Base-by-base conservation (phyloP, 2,888 invertebrate genomes). In the Lapara coniferarum region DNA sequence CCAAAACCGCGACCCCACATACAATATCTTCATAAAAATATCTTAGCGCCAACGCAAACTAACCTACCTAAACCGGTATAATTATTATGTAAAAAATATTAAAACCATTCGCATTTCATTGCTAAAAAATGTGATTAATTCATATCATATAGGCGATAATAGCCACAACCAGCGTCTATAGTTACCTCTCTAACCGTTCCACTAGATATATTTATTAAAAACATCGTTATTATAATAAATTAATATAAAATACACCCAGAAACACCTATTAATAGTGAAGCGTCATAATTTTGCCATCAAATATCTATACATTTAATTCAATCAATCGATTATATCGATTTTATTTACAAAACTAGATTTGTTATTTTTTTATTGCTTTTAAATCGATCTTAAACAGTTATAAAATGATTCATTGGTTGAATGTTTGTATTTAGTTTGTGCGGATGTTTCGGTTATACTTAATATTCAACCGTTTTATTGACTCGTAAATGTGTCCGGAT, bases 151-250 rank as follows among this genome's bases (percentile, higher is more conserved):
- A 72, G 72, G 66, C 71, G 70, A 72, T 73, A 72, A 73, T 72
- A 72, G 69, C 69, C 55, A 66, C 71, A 63, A 46, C 63, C 19
- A 19, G 16, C 63, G 73, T 74, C 74, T 72, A 71, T 71, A 72
- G 70, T 70, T 72, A 49, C 72, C 70, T 10, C 16, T 63, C 46
- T 19, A 73, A 75, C 66, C 73, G 68, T 57, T 67, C 75, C 76
- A 79, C 70, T 68, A 72, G 85, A 88, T 83, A 85, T 87, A 83
- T 89, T 87, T 89, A 89, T 88, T 88, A 84, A 37, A 37, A 37
- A 80, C 73, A 76, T 77, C 75, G 72, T 82, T 82, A 84, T 84
- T 80, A 73, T 76, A 77, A 85, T 88, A 85, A 88, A 85, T 89
- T 87, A 87, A 85, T 46, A 81, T 74, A 84, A 85, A 88, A 84